Base-by-base conservation (phyloP, 2,888 invertebrate genomes). In the Athrips mouffetella region DNA sequence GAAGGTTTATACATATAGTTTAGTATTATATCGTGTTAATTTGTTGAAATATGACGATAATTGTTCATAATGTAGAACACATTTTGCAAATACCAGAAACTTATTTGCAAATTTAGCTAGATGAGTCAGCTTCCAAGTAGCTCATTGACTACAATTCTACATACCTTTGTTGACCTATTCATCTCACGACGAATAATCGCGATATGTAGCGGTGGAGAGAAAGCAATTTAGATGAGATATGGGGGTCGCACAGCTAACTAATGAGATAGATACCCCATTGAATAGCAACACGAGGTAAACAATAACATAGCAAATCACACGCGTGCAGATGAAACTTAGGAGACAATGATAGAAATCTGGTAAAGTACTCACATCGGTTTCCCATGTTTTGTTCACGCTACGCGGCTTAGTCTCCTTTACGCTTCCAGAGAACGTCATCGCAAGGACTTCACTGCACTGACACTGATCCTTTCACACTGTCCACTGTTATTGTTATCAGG, bases 341-440 rank as follows among this genome's bases (percentile, higher is more conserved):
- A 35, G 31, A 57, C 58, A 55, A 70, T 60, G 64, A 59, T 65
- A 67, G 63, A 67, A 67, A 68, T 55, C 47, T 45, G 49, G 49
- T 53, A 39, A 31, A 8, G 11, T n/a, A 58, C 76, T 83, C 70
- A 88, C 88, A 80, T 88, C 87, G 8, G 88, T 80, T 71, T 88
- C 85, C 88, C 88, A 88, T 56, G 78, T 70, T 62, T 87, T 77
- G 73, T 87, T 87, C 58, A 67, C 76, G 62, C 67, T 69, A 62
- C 80, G 77, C 65, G 83, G 73, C 67, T 87, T 86, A 61, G 67
- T 81, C 75, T 86, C 87, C 76, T 84, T 86, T 83, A 83, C 84
- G 58, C 76, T 86, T 62, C 83, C 86, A 67, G 86, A 81, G 66
- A 83, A 80, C 69, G 82, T 85, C 85, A 86, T 86, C 52, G 62